Evolutionary conservation across 1,140 invertebrate species (phyloP), one percentile per base, ranked within the genome.

Genomic region (Cydia fagiglandana): DNA sequence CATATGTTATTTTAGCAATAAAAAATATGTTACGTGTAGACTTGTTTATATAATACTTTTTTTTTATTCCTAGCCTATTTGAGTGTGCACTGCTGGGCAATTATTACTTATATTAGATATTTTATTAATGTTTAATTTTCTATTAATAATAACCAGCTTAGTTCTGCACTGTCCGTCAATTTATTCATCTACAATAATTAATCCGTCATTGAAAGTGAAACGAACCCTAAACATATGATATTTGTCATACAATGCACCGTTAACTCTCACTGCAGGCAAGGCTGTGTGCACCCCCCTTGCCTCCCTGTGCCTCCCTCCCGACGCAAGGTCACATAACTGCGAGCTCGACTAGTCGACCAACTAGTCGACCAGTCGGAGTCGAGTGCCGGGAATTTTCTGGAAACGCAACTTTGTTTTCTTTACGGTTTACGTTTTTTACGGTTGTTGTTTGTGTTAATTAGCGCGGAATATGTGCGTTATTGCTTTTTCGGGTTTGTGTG

Each of bases 271-370:
- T 70, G 30, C 66, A 38, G 30, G 66, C 66, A 10, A 41, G 30
- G 30, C 7, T 41, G 66, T 41, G 66, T 41, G 66, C 34, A 70
- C 30, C 34, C 30, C 34, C 34, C 34, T 10, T 68, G 2, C 30
- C 24, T n/a, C 66, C 66, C 66, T 30, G 30, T 41, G 34, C 28
- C 30, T 17, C 38, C 66, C 66, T 56, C 12, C 34, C 15, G n/a
- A 53, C n/a, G 34, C 66, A 70, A 70, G 66, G 66, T 70, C 66
- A 70, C 30, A 70, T 68, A 68, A 68, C 28, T 70, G 66, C 66
- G 66, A 70, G 30, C 38, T 5, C 24, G 38, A 70, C 66, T 70
- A 38, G 66, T 70, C 30, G 34, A 6, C 34, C 7, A 15, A 70
- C 66, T 38, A 70, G 66, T 68, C 30, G 15, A 68, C 53, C 53